Base-by-base conservation (phyloP, 1,140 invertebrate species). In the Ditylenchus dipsaci region DNA sequence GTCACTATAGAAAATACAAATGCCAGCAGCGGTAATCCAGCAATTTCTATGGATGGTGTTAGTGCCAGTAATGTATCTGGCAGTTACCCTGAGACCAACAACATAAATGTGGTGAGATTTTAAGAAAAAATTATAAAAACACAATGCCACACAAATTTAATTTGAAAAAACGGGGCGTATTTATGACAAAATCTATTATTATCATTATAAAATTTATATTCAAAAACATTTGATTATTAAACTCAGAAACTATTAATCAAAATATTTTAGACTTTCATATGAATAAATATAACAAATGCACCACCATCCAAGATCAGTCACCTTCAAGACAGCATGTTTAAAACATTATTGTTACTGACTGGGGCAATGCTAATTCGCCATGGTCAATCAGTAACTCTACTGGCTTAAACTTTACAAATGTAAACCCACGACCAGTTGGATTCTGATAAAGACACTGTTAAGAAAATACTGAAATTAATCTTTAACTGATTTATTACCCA, bases 271-370 rank as follows among this genome's bases (percentile, higher is more conserved):
- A 47, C 33, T 26, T 63, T 63, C 42, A 42, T n/a, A 8, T 1
- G 17, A 27, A 53, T 63, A 7, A 45, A 53, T 27, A 63, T 63
- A 29, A 63, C 27, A 17, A 42, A 33, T 27, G 33, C 62, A 9
- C 42, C 7, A 53, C 62, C 62, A 42, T 30, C 27, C 42, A 63
- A 27, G 9, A 63, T 63, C 42, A 63, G 62, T 17, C 62, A 42
- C n/a, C 62, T 63, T 45, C n/a, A 63, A 53, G 30, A 63, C 19
- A 63, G 62, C 33, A 29, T 26, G n/a, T 63, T 63, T 53, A 45
- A 26, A 45, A 63, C 19, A 53, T 63, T 26, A 5, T 23, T 7
- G 42, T 63, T 17, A 13, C 26, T 11, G 26, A 53, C 33, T 63
- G n/a, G 62, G 62, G 62, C 17, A 63, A 63, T 45, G 26, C 19